Evolutionary conservation across 2,797 vertebrate genomes (phyloP), one percentile per base, ranked within the genome.

Genomic region (Margarornis squamiger): DNA sequence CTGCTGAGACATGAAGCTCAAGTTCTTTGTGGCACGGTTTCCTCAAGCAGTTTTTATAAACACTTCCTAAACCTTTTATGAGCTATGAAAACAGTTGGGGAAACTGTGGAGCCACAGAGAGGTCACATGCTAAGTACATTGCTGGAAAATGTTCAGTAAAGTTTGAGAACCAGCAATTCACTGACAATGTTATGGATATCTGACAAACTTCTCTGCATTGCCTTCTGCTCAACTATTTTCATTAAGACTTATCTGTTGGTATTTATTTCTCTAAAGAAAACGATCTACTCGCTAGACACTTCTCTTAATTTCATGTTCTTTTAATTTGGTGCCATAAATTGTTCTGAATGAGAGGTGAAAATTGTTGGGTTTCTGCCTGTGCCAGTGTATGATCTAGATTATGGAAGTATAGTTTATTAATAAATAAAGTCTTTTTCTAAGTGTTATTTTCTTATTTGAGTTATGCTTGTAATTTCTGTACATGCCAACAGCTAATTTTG

Each of bases 11-110:
- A 3, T 62, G 95, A 97, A 97, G 91, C 89, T 97, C 95, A 80
- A 96, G 94, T 95, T 98, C 92, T 97, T 97, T 96, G 96, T 97
- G 96, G 96, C 95, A 97, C 9, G 12, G 87, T 97, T 97, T 97
- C 96, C 96, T 97, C 83, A 85, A 97, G 94, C 86, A 97, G 95
- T 91, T 98, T 97, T 98, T 97, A 97, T 97, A 97, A 97, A 98
- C 96, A 97, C 93, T 97, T 97, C 90, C 95, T 97, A 97, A 97
- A 96, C 62, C 1, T 95, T 98, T 97, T 98, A 97, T 96, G 95
- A 97, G 95, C 97, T 98, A 97, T 97, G 96, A 97, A 97, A 98
- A 95, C 95, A 95, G 91, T 97, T 96, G 89, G 84, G 94, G 90
- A 96, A 97, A 92, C 94, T 96, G 86, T 88, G 93, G 91, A 96